A percentile compares a stretch with the other conserved stretches of the same genome.
Evolutionary conservation across 1,140 invertebrate genomes (phyloP).

Genomic region (Drosophila oshimai): DNA sequence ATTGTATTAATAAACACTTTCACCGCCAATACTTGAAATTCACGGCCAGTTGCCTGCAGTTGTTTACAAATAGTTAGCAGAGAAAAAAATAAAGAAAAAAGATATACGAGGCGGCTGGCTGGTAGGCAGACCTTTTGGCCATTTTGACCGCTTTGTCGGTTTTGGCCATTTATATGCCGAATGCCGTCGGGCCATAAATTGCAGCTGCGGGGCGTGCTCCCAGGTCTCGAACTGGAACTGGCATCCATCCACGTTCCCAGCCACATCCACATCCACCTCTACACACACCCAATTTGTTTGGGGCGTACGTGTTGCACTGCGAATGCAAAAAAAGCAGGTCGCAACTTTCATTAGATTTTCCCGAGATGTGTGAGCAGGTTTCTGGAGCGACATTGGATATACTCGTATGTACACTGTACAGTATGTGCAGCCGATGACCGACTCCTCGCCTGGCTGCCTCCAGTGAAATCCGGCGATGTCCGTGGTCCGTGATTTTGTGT

Average conservation of each 20-base stretch:
- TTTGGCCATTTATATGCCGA: slow-evolving; percentile 55
- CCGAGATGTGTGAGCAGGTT: slow-evolving; percentile 24
- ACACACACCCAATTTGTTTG: slow-evolving; percentile 32
- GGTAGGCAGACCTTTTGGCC: slow-evolving; percentile 44
- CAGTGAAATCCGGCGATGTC: slow-evolving; percentile 43
- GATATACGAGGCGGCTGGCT: background rate
- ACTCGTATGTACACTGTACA: background rate
- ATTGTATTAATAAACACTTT: slow-evolving; percentile 76
- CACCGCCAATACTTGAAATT: slow-evolving; percentile 68
- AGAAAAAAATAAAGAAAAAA: background rate
- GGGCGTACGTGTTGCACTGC: slow-evolving; percentile 57
- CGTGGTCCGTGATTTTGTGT: slow-evolving; percentile 69
- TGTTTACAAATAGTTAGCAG: slow-evolving; percentile 56
- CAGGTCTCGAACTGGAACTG: slow-evolving; percentile 11
- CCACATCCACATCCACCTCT: slow-evolving; percentile 33
- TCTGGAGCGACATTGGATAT: slow-evolving; percentile 68
- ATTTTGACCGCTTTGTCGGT: slow-evolving; percentile 51
- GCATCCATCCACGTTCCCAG: slow-evolving; percentile 9
- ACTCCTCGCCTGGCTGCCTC: slow-evolving; percentile 55
- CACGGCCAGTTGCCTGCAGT: slow-evolving; percentile 47
- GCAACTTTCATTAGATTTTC: slow-evolving; percentile 77
- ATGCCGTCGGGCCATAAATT: slow-evolving; percentile 56
- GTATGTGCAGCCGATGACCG: slow-evolving; percentile 43
- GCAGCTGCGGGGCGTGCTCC: slow-evolving; percentile 48
- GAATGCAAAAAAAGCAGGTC: slow-evolving; percentile 71